Percentiles rank a stretch among this genome's conserved stretches.
These are phyloP conservation scores for Drosophila leontia DNA, from an alignment of 1,140 invertebrate genomes.

Conservation along the genomic window DNA sequence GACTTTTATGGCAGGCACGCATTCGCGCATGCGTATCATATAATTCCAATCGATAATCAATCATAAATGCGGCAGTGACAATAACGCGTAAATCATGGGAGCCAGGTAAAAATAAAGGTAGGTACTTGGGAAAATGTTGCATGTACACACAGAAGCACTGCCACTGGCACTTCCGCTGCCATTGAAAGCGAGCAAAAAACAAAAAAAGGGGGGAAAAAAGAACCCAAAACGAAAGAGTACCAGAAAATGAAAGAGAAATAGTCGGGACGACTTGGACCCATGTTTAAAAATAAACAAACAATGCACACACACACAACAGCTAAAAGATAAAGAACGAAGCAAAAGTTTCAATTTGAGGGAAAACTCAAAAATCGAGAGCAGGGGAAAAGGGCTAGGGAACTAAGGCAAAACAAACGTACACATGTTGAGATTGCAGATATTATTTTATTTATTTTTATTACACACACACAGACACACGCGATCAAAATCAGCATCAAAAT, in stretches of 20 bases:
- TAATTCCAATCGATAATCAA: slow-evolving; percentile 83
- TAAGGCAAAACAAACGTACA: slow-evolving; percentile 59
- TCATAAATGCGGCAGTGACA: slow-evolving; percentile 83
- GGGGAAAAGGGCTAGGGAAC: slow-evolving; percentile 15
- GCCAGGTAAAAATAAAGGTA: slow-evolving; percentile 47
- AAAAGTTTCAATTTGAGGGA: slow-evolving; percentile 55
- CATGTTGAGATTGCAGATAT: slow-evolving; percentile 79
- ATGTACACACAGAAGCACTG: slow-evolving; percentile 40
- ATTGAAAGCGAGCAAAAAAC: slow-evolving; percentile 59
- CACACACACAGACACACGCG: slow-evolving; percentile 51
- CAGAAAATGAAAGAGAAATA: slow-evolving; percentile 22
- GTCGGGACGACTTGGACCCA: slow-evolving; percentile 42
- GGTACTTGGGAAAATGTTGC: slow-evolving; percentile 29
- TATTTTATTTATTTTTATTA: slow-evolving; percentile 81
- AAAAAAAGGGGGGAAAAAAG: neutral
- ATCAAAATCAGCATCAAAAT: slow-evolving; percentile 75
- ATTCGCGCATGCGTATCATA: slow-evolving; percentile 82
- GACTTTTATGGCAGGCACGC: slow-evolving; percentile 69
- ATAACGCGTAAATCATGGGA: slow-evolving; percentile 79
- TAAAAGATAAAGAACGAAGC: slow-evolving; percentile 56
- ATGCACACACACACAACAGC: slow-evolving; percentile 47
- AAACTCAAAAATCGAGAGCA: slow-evolving; percentile 42
- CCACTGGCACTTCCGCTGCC: slow-evolving; percentile 67
- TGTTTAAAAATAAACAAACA: slow-evolving; percentile 82
- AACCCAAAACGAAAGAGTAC: slow-evolving; percentile 20